These are phyloP conservation scores for Grallaria varia DNA, from an alignment of 2,113 vertebrate species.

Conservation along the genomic window DNA sequence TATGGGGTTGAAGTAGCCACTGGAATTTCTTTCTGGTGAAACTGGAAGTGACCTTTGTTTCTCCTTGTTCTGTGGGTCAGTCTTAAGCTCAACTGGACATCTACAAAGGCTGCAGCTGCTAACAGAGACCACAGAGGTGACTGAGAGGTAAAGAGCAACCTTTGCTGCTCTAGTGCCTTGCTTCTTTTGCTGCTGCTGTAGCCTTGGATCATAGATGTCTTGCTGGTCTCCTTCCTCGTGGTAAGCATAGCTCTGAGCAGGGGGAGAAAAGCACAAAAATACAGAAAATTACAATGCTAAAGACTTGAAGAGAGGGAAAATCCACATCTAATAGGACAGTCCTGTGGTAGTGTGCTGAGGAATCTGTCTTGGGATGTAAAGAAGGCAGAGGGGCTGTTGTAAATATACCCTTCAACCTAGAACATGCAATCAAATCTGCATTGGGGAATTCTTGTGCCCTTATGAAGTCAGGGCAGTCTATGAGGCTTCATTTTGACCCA, in stretches of 20 bases:
- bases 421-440: not conserved
- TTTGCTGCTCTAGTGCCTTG: not conserved
- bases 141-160: not conserved
- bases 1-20: slow-evolving; percentile 46
- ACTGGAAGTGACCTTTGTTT: slow-evolving; percentile 48
- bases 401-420: not conserved
- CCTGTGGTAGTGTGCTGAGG: not conserved
- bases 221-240: not conserved
- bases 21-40: slow-evolving; percentile 46
- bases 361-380: not conserved
- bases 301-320: not conserved
- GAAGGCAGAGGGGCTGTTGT: not conserved
- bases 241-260: not conserved
- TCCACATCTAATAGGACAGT: not conserved
- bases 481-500: not conserved
- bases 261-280: not conserved
- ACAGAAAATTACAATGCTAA: not conserved
- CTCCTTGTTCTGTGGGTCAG: slow-evolving; percentile 24
- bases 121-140: slow-evolving; percentile 16
- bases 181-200: not conserved
- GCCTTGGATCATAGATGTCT: accelerated
- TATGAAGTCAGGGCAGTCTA: accelerated
- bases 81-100: slow-evolving; percentile 21
- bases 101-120: slow-evolving; percentile 10
- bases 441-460: not conserved